These are phyloP conservation scores for Chiloscyllium plagiosum DNA, from an alignment of 2,113 vertebrate species.

Conservation along the genomic window DNA sequence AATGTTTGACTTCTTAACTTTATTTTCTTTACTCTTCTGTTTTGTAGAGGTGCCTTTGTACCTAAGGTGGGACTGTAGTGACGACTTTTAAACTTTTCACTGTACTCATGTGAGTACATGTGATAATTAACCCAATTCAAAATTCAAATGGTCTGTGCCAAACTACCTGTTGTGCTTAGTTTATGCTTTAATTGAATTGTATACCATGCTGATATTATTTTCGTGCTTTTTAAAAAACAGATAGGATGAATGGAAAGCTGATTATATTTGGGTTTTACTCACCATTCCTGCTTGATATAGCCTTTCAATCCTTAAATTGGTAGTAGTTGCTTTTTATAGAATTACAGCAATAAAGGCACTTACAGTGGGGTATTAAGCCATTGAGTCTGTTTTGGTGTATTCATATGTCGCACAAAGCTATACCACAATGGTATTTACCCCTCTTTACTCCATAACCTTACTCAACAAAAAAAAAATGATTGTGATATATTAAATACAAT, in stretches of 20 bases:
- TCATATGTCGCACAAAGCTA: neutral
- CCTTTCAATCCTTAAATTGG: too few relatives aligned
- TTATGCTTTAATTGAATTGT: neutral
- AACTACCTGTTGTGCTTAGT: too few relatives aligned
- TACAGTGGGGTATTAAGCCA: neutral
- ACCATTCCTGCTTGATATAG: too few relatives aligned
- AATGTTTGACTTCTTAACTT: too few relatives aligned
- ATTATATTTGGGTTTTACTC: neutral
- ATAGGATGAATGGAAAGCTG: neutral
- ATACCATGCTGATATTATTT: neutral
- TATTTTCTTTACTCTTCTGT: too few relatives aligned
- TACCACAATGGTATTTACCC: neutral
- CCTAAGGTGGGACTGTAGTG: too few relatives aligned
- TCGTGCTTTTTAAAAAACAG: neutral
- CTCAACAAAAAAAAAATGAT: neutral
- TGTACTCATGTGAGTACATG: too few relatives aligned
- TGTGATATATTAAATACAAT: neutral
- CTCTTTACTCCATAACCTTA: neutral
- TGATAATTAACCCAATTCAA: too few relatives aligned
- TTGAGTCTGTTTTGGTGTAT: neutral
- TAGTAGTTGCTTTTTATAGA: neutral
- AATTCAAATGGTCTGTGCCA: neutral
- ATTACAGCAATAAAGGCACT: neutral
- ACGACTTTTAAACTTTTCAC: too few relatives aligned
- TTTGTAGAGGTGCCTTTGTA: too few relatives aligned